phyloP scores from a whole-genome alignment of 2,888 invertebrate species.

The Eustalomyia histrio region DNA sequence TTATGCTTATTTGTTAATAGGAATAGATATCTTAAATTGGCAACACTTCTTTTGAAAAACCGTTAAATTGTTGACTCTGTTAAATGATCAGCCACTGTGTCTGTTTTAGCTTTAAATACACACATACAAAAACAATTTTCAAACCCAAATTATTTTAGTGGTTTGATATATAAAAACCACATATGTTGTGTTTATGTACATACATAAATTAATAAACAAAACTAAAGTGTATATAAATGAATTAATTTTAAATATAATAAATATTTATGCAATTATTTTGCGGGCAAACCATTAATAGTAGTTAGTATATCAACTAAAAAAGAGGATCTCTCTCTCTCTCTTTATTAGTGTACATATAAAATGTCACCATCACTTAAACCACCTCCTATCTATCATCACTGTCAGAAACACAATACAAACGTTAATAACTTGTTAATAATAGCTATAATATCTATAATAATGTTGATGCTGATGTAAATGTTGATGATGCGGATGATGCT shows the following conservation, averaged over 20 bases:
- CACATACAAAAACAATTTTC: not conserved
- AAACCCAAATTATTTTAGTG: not conserved
- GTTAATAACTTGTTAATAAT: not conserved
- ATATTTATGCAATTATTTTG: not conserved
- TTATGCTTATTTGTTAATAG: not conserved
- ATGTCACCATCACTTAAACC: not conserved
- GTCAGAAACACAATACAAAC: conserved; percentile 15
- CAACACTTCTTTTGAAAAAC: not conserved
- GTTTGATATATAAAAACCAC: not conserved
- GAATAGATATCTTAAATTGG: not conserved
- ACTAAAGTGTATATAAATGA: not conserved
- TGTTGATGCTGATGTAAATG: not conserved
- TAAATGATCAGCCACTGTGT: no score
- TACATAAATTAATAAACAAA: conserved; percentile 2
- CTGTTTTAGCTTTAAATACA: no score
- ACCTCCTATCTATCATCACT: conserved; percentile 16
- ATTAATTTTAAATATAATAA: conserved; percentile 3
- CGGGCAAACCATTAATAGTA: not conserved
- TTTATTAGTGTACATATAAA: not conserved
- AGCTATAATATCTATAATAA: not conserved
- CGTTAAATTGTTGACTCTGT: not conserved
- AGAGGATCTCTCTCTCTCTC: not conserved
- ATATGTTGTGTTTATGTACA: conserved; percentile 7
- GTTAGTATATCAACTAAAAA: not conserved
- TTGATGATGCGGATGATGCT: not conserved